These are phyloP conservation scores for Pogonomyrmex californicus DNA, from an alignment of 1,140 invertebrate genomes.

Conservation along the genomic window DNA sequence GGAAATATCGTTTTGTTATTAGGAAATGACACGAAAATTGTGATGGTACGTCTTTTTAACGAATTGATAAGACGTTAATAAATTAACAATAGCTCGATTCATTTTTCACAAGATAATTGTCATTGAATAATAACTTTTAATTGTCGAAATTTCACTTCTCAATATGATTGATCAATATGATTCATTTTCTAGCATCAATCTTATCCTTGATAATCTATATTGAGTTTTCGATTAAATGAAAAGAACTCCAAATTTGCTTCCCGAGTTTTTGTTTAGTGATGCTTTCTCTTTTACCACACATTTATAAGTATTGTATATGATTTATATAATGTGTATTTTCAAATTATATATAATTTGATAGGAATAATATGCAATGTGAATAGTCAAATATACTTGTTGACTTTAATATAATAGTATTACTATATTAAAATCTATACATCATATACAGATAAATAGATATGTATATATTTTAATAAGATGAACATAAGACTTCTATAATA, in stretches of 20 bases:
- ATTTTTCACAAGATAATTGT: neutral
- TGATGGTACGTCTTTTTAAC: constrained; percentile 36
- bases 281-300: neutral
- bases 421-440: constrained; percentile 24
- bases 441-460: constrained; percentile 66
- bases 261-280: neutral
- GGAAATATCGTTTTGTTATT: constrained; percentile 14
- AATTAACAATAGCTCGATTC: neutral
- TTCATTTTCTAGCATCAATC: neutral
- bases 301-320: constrained; percentile 1
- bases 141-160: neutral
- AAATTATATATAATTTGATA: constrained; percentile 53
- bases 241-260: neutral
- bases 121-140: neutral
- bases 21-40: constrained; percentile 36
- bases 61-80: constrained; percentile 27
- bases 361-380: constrained; percentile 35
- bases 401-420: constrained; percentile 22
- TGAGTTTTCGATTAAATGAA: neutral
- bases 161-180: neutral
- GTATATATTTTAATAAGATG: constrained; percentile 67
- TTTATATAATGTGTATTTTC: neutral
- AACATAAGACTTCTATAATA: constrained; percentile 77
- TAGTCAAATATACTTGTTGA: constrained; percentile 40
- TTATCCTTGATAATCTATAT: neutral